Base-by-base conservation (phyloP, 2,888 invertebrate species). In the Glyphotaelius pellucidus region DNA sequence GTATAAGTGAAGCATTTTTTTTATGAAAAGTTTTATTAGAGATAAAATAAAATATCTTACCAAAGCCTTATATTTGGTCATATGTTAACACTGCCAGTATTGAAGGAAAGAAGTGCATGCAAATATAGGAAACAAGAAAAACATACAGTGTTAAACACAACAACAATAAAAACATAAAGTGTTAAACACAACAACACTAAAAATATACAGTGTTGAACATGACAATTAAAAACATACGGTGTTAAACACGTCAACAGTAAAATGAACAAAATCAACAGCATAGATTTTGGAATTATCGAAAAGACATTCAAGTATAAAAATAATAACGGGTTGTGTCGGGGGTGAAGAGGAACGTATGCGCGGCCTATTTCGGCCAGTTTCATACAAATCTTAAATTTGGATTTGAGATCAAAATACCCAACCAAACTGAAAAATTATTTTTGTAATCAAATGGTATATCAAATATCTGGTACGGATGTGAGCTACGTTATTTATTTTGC, bases 21-120 rank as follows among this genome's bases (percentile, higher is more conserved):
- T 5, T 19, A 67, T 67, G 7, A 67, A 52, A 19, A 52, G 15
- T 52, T 15, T 52, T 52, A n/a, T 67, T 67, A 67, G 19, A 67
- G 67, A 80, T 88, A 91, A 83, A 87, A 87, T 47, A 87, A 85
- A 90, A 84, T 88, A 93, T 95, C 96, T 96, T 96, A 96, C 96
- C 96, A 96, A 95, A 95, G 96, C 95, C 94, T 96, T 96, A 95
- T 96, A 96, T 95, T 96, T 96, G 96, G 96, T 96, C 96, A 96
- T 96, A 96, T 95, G 96, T 96, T 95, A 96, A 95, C 94, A 94
- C 95, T 95, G 95, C 95, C 95, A 95, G 95, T 95, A 93, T 94
- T 94, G 94, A 94, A 94, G 94, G 94, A 91, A 87, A 92, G 91
- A 94, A 87, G 89, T 90, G 93, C 94, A 94, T 94, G 94, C 94